phyloP scores from a whole-genome alignment of 2,888 invertebrate species.

The Chaitophorus viminalis region DNA sequence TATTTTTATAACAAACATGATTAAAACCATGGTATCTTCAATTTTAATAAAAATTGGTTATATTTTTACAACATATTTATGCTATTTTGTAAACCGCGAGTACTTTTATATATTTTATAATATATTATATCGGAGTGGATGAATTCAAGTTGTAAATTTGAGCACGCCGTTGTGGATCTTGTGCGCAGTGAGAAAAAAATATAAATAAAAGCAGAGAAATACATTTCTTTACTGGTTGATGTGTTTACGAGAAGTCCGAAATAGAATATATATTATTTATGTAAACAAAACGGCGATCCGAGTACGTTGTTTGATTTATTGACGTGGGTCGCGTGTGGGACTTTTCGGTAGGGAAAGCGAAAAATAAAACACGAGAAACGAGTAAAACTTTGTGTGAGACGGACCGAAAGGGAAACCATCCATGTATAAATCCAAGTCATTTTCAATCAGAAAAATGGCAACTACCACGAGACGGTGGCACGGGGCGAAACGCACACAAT shows the following conservation, averaged over 20 bases:
- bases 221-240: constrained; percentile 38
- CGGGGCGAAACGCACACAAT: constrained; percentile 1
- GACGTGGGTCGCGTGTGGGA: constrained; percentile 59
- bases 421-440: constrained; percentile 62
- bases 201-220: constrained; percentile 8
- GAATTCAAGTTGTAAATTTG: not conserved
- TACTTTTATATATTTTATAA: not conserved
- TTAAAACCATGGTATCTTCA: no score
- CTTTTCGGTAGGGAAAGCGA: constrained; percentile 9
- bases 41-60: no score
- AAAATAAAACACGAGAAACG: constrained; percentile 36
- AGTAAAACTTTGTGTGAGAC: constrained; percentile 51
- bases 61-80: no score
- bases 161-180: no score
- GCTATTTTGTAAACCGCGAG: not conserved
- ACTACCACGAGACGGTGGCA: not conserved
- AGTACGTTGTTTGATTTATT: constrained; percentile 59
- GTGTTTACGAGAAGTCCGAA: constrained; percentile 55
- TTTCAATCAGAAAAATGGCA: constrained; percentile 62
- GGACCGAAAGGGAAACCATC: constrained; percentile 56
- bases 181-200: not conserved
- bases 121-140: not conserved
- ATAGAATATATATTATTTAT: constrained; percentile 59
- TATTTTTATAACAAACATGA: no score
- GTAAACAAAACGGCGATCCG: constrained; percentile 62